These are phyloP conservation scores for Marmota flaviventris DNA, from an alignment of 2,113 vertebrate species.

Conservation along the genomic window DNA sequence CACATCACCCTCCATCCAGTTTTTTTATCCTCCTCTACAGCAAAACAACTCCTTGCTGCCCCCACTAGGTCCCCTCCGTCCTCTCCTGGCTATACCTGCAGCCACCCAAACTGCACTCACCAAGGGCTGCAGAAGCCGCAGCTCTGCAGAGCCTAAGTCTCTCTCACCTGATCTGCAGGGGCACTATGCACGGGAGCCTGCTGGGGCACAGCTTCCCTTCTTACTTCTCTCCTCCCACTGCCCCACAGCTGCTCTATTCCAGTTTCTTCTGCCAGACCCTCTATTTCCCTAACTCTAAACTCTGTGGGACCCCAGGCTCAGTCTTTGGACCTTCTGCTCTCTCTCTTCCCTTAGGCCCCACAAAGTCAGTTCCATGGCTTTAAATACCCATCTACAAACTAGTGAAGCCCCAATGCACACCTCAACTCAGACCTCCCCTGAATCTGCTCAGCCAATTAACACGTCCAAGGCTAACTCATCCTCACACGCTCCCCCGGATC, in stretches of 20 bases:
- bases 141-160: background rate
- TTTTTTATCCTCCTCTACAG: slow-evolving; percentile 19
- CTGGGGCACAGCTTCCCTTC: background rate
- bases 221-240: background rate
- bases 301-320: background rate
- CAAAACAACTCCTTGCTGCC: background rate
- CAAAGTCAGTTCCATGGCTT: background rate
- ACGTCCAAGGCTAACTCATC: background rate
- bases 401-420: background rate
- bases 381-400: background rate
- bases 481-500: background rate
- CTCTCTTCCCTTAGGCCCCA: background rate
- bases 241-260: background rate
- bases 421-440: background rate
- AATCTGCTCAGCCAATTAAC: background rate
- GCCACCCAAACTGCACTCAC: accelerated
- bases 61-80: background rate
- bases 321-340: background rate
- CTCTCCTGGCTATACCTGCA: background rate
- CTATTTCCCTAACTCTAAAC: background rate
- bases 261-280: background rate
- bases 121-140: background rate
- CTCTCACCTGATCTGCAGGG: background rate
- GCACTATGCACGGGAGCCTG: background rate
- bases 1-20: background rate